Evolutionary conservation across 2,797 vertebrate genomes (phyloP), one percentile per base, ranked within the genome.

Genomic region (Sebastes trivittatus): DNA sequence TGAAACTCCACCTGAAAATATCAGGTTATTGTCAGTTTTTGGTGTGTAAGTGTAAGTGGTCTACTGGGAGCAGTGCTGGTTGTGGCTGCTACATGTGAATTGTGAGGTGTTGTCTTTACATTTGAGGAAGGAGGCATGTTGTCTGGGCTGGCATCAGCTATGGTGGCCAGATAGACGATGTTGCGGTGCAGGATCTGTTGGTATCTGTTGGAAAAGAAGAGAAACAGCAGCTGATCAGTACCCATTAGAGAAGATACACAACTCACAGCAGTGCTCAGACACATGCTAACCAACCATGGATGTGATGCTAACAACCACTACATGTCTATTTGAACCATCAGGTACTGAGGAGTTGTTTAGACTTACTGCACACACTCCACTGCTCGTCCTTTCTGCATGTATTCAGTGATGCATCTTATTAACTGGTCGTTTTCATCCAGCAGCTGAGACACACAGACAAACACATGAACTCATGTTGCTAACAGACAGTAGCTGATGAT

Each of bases 341-440:
- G 0, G 49, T 4, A 16, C 7, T 7, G 13, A 1, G 0, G 10
- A 0, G 1, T 1, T 14, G 14, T 6, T 29, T 1, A 16, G 8
- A 96, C 98, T 97, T 84, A 99, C 98, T 98, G 97, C 0, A 98
- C 96, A 76, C 98, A 99, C 84, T 99, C 98, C 7, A 95, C 92
- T 0, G 97, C 97, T 34, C 97, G 94, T 59, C 98, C 98, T 88
- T 97, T 98, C 94, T 97, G 97, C 96, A 97, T 97, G 91, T 99
- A 98, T 63, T 99, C 98, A 10, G 96, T 87, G 70, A 99, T 98
- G 83, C 98, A 99, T 68, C 96, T 91, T 34, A 99, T 95, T 54
- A 99, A 85, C 91, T 99, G 98, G 68, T 99, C 98, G 75, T 99
- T 99, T 92, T 99, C 98, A 70, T 99, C 97, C 80, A 99, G 94